Base-by-base conservation (phyloP, 2,113 vertebrate genomes). In the Anarhynchus alexandrinus region DNA sequence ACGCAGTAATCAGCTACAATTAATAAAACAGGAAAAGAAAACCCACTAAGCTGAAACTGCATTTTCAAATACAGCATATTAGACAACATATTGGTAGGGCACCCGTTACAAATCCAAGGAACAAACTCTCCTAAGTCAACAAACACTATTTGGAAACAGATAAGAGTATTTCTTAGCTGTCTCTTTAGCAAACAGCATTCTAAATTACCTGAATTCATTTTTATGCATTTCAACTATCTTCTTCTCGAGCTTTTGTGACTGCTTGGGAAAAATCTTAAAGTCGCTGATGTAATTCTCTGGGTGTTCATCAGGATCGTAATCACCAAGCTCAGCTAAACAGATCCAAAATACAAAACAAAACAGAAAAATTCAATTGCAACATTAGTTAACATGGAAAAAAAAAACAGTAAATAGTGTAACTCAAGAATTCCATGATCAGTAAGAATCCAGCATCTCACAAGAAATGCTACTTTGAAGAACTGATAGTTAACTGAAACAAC, bases 211-310 rank as follows among this genome's bases (percentile, higher is more conserved):
- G 96, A 99, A 98, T 97, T 99, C 99, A 57, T 98, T 99, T 98
- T 98, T 99, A 97, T 99, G 99, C 94, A 99, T 99, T 96, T 99
- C 99, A 92, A 98, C 98, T 91, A 99, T 99, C 98, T 99, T 99
- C 97, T 99, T 98, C 97, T 99, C 99, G 36, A 99, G 98, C 91
- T 99, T 99, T 96, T 99, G 99, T 47, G 99, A 99, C 79, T 99
- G 99, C 97, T 99, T 99, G 32, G 99, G 99, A 96, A 99, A 99
- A 96, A 99, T 99, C 91, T 99, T 99, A 84, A 99, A 99, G 92
- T 99, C 99, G 8, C 97, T 98, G 98, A 99, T 98, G 92, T 99
- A 99, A 98, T 99, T 99, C 76, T 99, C 99, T 29, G 99, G 98
- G 85, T 99, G 99, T 85, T 99, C 99, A 51, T 99, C 99, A 80